Conservation (phyloP, 2,113 vertebrate genomes). For the Lepus americanus region DNA sequence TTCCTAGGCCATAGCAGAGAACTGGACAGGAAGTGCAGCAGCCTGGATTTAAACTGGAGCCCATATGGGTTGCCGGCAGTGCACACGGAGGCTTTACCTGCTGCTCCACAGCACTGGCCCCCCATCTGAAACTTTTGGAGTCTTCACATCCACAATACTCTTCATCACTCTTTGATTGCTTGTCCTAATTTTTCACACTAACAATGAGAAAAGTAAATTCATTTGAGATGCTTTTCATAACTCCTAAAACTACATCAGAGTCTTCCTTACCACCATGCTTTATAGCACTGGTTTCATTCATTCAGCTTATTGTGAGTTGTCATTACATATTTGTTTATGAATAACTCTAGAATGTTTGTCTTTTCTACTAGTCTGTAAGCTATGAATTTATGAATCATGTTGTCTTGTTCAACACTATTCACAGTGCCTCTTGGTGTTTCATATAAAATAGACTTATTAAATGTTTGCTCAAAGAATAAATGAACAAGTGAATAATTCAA, state of each 20-base stretch:
- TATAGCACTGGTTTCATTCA: neutral
- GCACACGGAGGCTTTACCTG: too few species aligned
- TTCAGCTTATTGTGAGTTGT: neutral
- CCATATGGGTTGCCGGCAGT: too few species aligned
- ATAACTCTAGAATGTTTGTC: neutral
- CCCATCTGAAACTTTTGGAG: neutral
- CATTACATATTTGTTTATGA: neutral
- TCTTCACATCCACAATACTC: neutral
- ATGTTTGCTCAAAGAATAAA: conserved; percentile 40
- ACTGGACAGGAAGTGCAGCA: too few species aligned
- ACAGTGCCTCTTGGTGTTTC: neutral
- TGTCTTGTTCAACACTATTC: neutral
- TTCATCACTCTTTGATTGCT: neutral
- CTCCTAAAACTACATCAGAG: neutral
- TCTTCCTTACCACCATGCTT: neutral
- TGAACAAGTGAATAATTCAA: conserved; percentile 38
- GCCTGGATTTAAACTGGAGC: too few species aligned
- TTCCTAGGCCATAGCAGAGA: too few species aligned
- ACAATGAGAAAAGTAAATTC: neutral
- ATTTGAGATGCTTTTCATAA: neutral
- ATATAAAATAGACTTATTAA: neutral
- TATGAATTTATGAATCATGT: neutral
- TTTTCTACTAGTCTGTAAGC: neutral
- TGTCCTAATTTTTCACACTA: neutral
- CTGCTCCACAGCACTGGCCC: too few species aligned